Percentiles rank a stretch among this genome's conserved stretches.
Conservation (phyloP, 2,113 vertebrate species). For the Hirundichthys speculiger region DNA sequence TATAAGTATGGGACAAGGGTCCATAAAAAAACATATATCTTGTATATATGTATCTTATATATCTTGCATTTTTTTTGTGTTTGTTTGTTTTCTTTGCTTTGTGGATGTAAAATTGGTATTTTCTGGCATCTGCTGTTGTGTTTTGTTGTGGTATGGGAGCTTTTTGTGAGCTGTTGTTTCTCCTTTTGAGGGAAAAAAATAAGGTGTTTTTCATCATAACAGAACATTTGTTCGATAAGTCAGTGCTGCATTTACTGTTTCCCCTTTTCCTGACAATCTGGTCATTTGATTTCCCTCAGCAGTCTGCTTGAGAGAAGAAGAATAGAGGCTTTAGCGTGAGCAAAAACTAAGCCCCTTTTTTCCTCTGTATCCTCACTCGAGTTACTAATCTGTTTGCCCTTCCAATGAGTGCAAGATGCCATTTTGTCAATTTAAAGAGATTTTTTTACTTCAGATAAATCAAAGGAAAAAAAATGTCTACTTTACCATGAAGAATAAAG, state of each 20-base stretch:
- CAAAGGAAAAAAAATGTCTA: no score
- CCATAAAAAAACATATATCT: no score
- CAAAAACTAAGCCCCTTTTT: constrained; percentile 53
- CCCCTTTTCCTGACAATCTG: constrained; percentile 49
- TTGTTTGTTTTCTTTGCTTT: no score
- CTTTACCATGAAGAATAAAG: no score
- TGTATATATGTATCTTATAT: no score
- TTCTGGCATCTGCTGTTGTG: not conserved
- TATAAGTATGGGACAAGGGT: no score
- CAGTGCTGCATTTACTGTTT: constrained; percentile 34
- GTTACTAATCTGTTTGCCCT: constrained; percentile 72
- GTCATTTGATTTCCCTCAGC: constrained; percentile 58
- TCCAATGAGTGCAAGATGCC: constrained; percentile 68
- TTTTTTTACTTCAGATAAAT: constrained; percentile 63
- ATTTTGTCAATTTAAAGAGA: constrained; percentile 64
- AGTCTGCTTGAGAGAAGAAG: constrained; percentile 46
- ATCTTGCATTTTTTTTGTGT: no score
- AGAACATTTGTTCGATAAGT: constrained; percentile 26
- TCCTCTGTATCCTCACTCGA: constrained; percentile 70
- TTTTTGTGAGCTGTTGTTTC: not conserved
- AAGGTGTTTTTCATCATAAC: constrained; percentile 31
- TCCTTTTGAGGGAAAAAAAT: not conserved
- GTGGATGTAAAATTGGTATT: no score
- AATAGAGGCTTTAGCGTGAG: constrained; percentile 62
- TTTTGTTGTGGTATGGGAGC: not conserved